A percentile compares a stretch with the other conserved stretches of the same genome.
Evolutionary conservation across 2,888 invertebrate species (phyloP).

Genomic region (Cactoblastis cactorum): DNA sequence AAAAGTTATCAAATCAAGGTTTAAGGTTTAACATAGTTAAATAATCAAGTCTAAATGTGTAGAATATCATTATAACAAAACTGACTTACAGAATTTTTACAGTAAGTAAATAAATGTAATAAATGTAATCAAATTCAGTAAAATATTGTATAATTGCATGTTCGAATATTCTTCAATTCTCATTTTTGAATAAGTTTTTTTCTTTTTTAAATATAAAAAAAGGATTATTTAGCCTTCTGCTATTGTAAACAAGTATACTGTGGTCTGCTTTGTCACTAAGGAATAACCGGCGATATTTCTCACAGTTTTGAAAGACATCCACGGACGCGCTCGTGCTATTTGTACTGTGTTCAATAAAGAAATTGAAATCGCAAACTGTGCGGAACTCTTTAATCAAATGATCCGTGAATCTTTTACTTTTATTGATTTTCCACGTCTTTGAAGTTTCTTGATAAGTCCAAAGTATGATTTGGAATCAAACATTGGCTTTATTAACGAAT

Average conservation of each 20-base stretch:
- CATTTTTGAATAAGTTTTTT: too few species aligned
- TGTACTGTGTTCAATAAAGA: not conserved
- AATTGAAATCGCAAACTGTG: not conserved
- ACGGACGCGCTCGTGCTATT: not conserved
- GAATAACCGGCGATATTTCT: constrained; percentile 4
- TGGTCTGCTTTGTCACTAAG: not conserved
- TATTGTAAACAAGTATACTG: not conserved
- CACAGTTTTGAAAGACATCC: constrained; percentile 3
- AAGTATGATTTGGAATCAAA: too few species aligned
- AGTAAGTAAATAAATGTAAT: too few species aligned
- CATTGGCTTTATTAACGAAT: too few species aligned
- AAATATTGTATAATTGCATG: too few species aligned
- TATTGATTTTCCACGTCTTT: not conserved
- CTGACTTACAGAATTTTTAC: too few species aligned
- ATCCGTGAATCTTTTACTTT: not conserved
- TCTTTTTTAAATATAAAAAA: not conserved
- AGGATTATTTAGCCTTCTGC: not conserved
- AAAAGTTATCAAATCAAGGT: too few species aligned
- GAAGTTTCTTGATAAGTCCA: not conserved
- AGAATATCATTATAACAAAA: too few species aligned
- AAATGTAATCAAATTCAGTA: too few species aligned
- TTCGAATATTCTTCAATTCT: too few species aligned
- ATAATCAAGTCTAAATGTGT: too few species aligned
- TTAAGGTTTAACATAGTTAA: too few species aligned
- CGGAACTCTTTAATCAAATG: not conserved